Percentiles rank a stretch among this genome's conserved stretches.
These are phyloP conservation scores for Pristionchus arcanus DNA, from an alignment of 2,888 invertebrate species.

Conservation along the genomic window DNA sequence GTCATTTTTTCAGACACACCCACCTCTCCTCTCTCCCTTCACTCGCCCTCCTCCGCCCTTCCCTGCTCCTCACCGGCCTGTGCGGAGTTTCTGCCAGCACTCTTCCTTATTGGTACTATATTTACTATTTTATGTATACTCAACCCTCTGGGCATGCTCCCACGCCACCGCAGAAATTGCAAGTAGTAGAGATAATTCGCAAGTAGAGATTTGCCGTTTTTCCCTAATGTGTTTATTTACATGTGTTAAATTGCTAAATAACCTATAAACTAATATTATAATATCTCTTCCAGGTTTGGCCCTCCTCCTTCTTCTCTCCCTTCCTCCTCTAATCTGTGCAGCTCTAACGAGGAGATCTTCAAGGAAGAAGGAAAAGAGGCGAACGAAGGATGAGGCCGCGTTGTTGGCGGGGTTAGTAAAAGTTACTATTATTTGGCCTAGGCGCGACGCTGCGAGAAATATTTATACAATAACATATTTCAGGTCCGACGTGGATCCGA, in stretches of 20 bases:
- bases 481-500: conserved; percentile 70
- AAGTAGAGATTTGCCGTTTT: no score
- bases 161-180: no score
- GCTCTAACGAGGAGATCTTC: conserved; percentile 14
- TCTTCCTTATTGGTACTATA: neutral
- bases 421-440: neutral
- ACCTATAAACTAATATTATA: no score
- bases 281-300: neutral
- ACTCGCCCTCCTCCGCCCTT: neutral
- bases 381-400: conserved; percentile 1
- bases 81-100: neutral
- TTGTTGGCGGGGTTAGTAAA: neutral
- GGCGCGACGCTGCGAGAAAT: no score
- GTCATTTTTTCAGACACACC: neutral
- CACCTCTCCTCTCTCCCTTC: neutral
- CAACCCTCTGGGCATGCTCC: no score
- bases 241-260: no score
- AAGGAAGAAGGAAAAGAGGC: neutral
- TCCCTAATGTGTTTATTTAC: no score
- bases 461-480: no score
- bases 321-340: conserved; percentile 44
- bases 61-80: conserved; percentile 3
- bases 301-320: neutral
- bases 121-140: neutral
- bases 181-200: no score